phyloP scores from a whole-genome alignment of 2,113 vertebrate species.

The Microcebus tavaratra region DNA sequence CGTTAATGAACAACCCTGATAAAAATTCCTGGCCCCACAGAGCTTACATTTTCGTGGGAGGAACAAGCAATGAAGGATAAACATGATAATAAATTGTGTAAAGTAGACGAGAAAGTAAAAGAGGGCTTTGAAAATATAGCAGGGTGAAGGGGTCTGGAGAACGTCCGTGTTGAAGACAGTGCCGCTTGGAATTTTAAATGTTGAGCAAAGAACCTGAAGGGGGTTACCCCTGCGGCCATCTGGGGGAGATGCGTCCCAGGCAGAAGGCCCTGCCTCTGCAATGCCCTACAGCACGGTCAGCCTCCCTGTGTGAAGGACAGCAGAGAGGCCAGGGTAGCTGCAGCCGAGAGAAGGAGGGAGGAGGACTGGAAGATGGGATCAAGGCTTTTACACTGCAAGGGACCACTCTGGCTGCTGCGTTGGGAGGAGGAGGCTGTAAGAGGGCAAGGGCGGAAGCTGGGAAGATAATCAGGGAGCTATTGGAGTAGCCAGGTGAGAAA shows the following conservation, averaged over 20 bases:
- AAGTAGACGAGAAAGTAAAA: background rate
- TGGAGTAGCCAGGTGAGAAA: background rate
- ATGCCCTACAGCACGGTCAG: background rate
- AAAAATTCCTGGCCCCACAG: background rate
- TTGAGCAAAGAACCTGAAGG: background rate
- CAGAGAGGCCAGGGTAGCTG: background rate
- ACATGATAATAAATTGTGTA: background rate
- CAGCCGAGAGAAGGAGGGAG: background rate
- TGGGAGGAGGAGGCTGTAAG: background rate
- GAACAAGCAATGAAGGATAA: background rate
- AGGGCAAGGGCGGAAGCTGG: background rate
- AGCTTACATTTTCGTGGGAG: background rate
- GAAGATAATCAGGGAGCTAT: background rate
- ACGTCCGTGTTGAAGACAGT: background rate
- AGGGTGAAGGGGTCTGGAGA: background rate
- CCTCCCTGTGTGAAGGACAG: background rate
- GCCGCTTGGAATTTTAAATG: background rate
- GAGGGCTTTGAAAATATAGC: background rate
- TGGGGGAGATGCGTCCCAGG: background rate
- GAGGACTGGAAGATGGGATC: background rate
- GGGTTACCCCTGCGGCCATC: background rate
- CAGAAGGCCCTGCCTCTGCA: background rate
- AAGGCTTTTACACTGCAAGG: background rate
- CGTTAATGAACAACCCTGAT: background rate
- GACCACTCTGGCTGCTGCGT: accelerated